Evolutionary conservation across 2,797 vertebrate genomes (phyloP), one percentile per base, ranked within the genome.

Genomic region (Sylvia borin): DNA sequence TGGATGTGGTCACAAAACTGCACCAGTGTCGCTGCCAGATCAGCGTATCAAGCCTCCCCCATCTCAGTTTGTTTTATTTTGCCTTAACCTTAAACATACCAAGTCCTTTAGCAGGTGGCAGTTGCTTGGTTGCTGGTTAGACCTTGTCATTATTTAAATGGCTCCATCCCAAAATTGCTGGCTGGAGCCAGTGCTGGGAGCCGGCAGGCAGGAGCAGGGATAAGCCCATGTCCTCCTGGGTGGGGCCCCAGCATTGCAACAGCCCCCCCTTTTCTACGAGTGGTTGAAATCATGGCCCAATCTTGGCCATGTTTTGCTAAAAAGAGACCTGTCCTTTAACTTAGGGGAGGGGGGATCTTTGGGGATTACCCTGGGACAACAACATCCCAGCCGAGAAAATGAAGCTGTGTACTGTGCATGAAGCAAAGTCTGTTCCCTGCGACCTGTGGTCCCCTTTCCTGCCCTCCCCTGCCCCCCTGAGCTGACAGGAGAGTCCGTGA

Each of bases 21-120:
- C 62, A 15, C 11, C 0, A 0, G 24, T 47, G 66, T 24, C 0
- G 0, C 29, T 65, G 72, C 29, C 0, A 0, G 25, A 21, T 4
- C 5, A 4, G n/a, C 2, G 4, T 6, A 15, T 8, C 36, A 12
- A 5, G 1, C 2, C 9, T n/a, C 2, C 9, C 2, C 7, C 5
- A 36, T 6, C 2, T 12, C 13, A 19, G 26, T n/a, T 71, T 38
- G 19, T 13, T 60, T 77, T 38, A 29, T 27, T 29, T 29, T 0
- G 5, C 21, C 58, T 87, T 64, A 60, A 27, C 27, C 40, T 70
- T 40, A 42, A 73, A 24, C 7, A 38, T 13, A 25, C 5, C 1
- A 0, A 64, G 24, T 55, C 48, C 26, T 34, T 42, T 0, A 0
- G 12, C 26, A 77, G 55, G 13, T 6, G n/a, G 57, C 25, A 36